Evolutionary conservation across 1,140 invertebrate genomes (phyloP).

Genomic region (Diorhabda sublineata): DNA sequence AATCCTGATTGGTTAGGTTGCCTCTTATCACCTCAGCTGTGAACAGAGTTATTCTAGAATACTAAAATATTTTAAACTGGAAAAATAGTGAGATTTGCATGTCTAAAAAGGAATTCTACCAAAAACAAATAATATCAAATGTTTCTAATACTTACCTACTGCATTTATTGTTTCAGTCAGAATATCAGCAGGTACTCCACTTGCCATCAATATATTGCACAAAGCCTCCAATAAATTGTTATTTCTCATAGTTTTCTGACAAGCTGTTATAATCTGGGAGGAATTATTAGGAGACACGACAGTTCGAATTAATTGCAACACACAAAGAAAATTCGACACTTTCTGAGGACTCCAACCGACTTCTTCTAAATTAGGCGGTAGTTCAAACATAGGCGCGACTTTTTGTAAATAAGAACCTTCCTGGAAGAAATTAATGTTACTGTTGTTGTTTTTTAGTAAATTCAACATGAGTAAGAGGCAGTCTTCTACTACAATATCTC

Average conservation of each 20-base stretch:
- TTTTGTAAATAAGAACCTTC: constrained; percentile 93
- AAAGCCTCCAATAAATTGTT: constrained; percentile 78
- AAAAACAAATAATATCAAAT: too few species aligned
- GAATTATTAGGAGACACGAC: constrained; percentile 45
- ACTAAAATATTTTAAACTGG: too few species aligned
- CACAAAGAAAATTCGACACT: constrained; percentile 88
- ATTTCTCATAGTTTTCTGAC: constrained; percentile 84
- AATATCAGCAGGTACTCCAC: constrained; percentile 93
- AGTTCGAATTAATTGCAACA: constrained; percentile 84
- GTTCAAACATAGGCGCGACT: constrained; percentile 80
- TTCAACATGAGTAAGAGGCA: constrained; percentile 94
- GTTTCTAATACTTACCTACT: constrained; percentile 49
- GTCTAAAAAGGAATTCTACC: too few species aligned
- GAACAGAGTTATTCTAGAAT: too few species aligned
- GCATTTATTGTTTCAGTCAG: constrained; percentile 94
- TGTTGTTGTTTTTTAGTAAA: constrained; percentile 90
- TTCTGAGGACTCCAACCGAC: constrained; percentile 91
- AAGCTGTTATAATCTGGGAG: constrained; percentile 61
- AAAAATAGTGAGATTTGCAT: too few species aligned
- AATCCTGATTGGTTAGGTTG: constrained; percentile 86
- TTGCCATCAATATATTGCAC: constrained; percentile 89
- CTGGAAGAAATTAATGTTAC: constrained; percentile 98
- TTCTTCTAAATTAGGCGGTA: constrained; percentile 67
- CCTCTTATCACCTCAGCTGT: constrained; percentile 88
- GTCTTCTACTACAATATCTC: constrained; percentile 97